A percentile compares a stretch with the other conserved stretches of the same genome.
phyloP scores from a whole-genome alignment of 2,113 vertebrate genomes.

The Todiramphus chloris region DNA sequence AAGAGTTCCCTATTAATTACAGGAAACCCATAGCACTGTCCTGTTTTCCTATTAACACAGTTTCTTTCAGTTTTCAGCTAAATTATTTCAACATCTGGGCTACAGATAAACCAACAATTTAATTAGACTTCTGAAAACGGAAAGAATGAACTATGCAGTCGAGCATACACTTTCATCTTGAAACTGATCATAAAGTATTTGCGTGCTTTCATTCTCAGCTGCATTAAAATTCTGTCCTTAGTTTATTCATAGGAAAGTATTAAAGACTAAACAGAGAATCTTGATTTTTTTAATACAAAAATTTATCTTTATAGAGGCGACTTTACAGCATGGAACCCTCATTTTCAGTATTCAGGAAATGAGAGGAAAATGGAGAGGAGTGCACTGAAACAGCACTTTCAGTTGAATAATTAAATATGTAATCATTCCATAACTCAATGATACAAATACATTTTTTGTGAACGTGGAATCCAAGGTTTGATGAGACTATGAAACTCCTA shows the following conservation, averaged over 20 bases:
- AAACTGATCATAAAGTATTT: conserved; percentile 70
- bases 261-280: conserved; percentile 32
- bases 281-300: conserved; percentile 54
- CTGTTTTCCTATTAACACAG: conserved; percentile 84
- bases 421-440: neutral
- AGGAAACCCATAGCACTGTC: conserved; percentile 82
- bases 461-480: neutral
- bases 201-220: conserved; percentile 15
- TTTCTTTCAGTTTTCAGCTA: conserved; percentile 76
- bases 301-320: conserved; percentile 31
- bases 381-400: neutral
- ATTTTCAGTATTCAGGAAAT: neutral
- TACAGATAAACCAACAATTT: conserved; percentile 79
- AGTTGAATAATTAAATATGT: neutral
- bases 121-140: conserved; percentile 70
- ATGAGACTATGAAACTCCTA: neutral
- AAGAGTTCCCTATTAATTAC: conserved; percentile 82
- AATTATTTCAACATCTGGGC: conserved; percentile 83
- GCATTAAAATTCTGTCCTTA: conserved; percentile 20
- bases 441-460: neutral
- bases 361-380: neutral
- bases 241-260: conserved; percentile 31
- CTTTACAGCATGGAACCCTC: conserved; percentile 20
- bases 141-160: conserved; percentile 42
- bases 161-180: conserved; percentile 68